Base-by-base conservation (phyloP, 2,888 invertebrate species). In the Drosophila pseudotalamancana region DNA sequence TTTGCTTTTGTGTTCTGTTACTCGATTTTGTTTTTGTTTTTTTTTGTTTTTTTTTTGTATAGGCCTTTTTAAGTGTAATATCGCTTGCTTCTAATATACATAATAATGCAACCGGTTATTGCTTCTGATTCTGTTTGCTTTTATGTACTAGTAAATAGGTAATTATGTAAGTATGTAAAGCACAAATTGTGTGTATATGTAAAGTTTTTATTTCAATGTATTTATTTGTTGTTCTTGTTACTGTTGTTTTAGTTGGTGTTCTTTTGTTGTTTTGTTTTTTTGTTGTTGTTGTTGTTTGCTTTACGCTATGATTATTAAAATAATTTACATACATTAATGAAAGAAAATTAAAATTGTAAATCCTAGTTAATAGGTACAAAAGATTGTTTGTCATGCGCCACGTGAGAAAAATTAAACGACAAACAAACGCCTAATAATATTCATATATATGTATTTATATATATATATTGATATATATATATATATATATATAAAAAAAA, bases 281-380 rank as follows among this genome's bases (percentile, higher is more conserved):
- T n/a, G n/a, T n/a, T n/a, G n/a, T n/a, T n/a, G n/a, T 46, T 46
- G 29, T 60, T 65, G 27, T 43, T 29, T 29, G 68, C 68, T 43
- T 40, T 69, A 59, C 46, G 69, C 64, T 61, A 35, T 55, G 65
- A 39, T 63, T 72, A 65, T 72, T 60, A 46, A 63, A 72, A 76
- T 68, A 70, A 71, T 72, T 73, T 71, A 77, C 73, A 62, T 64
- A 73, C 63, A 77, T 55, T 60, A 48, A 64, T 62, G 76, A 65
- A 60, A 48, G 55, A 72, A 69, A 69, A 34, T 53, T 55, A 48
- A 9, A 68, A 32, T 43, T 51, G 34, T 72, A 68, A 56, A 48
- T 42, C 72, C 68, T 68, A 72, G 72, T 45, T 72, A 29, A 63
- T 72, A 72, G 71, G 71, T 71, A 72, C 72, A 72, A 72, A 68